Evolutionary conservation across 2,113 vertebrate species (phyloP).

Genomic region (Menidia beryllina): DNA sequence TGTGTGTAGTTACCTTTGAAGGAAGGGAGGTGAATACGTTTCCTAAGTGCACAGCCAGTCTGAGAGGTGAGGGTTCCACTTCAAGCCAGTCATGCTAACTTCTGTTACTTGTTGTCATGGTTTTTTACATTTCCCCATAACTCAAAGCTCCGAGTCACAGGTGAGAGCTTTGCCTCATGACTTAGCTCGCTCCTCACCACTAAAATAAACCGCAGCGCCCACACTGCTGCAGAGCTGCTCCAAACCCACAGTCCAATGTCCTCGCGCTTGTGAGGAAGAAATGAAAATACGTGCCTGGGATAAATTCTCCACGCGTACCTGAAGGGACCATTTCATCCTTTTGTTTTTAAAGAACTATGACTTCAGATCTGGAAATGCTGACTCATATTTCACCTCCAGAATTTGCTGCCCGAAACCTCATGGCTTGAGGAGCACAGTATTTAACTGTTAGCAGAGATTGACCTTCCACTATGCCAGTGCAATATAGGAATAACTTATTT

Average conservation of each 20-base stretch:
- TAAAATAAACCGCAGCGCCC: neutral
- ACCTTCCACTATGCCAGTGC: neutral
- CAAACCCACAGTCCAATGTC: neutral
- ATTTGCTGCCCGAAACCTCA: neutral
- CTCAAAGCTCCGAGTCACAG: neutral
- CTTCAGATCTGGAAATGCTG: neutral
- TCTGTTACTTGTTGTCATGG: neutral
- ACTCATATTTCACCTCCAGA: neutral
- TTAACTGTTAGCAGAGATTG: neutral
- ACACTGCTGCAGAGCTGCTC: too few relatives aligned
- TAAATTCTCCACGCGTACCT: too few relatives aligned
- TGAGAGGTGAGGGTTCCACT: neutral
- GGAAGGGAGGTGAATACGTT: too few relatives aligned
- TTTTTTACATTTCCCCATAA: neutral
- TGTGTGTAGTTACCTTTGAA: too few relatives aligned
- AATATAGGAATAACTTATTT: too few relatives aligned
- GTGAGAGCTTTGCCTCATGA: neutral
- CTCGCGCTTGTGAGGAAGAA: neutral
- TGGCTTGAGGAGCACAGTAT: neutral
- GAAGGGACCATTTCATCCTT: too few relatives aligned
- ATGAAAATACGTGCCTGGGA: neutral
- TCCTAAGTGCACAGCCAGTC: neutral
- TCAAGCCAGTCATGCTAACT: neutral
- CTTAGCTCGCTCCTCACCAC: neutral
- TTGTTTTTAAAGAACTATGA: neutral